A percentile compares a stretch with the other conserved stretches of the same genome.
phyloP scores from a whole-genome alignment of 2,888 invertebrate genomes.

The Metallyticus violacea region DNA sequence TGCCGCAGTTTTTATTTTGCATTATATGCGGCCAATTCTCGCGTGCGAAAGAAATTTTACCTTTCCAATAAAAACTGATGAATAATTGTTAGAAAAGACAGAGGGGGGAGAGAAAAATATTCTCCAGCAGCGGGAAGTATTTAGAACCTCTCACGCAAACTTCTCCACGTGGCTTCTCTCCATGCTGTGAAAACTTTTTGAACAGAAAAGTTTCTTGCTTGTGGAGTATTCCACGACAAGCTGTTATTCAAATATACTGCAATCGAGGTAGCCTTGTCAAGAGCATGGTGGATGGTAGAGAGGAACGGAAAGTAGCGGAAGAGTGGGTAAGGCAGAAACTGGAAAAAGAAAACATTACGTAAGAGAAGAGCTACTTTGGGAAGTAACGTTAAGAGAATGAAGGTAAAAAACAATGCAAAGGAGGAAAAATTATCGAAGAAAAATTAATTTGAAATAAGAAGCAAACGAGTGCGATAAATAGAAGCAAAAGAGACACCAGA shows the following conservation, averaged over 20 bases:
- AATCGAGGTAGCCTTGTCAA: not conserved
- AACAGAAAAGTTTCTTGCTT: not conserved
- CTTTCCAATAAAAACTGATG: not conserved
- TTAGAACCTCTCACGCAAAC: not conserved
- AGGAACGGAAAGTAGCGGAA: not conserved
- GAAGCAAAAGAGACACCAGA: too few species aligned
- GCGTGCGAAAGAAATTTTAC: not conserved
- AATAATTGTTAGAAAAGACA: not conserved
- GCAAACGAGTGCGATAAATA: too few species aligned
- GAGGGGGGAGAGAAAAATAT: not conserved
- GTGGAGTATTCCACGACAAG: not conserved
- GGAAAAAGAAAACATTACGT: not conserved
- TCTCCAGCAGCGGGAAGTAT: not conserved
- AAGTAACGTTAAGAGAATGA: too few species aligned
- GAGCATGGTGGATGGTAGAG: not conserved
- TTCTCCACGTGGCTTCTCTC: not conserved
- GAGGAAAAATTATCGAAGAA: too few species aligned
- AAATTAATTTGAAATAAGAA: too few species aligned
- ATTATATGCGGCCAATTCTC: not conserved
- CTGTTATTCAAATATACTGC: not conserved
- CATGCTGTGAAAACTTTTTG: not conserved
- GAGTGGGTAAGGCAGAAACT: too few species aligned
- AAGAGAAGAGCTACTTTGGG: not conserved
- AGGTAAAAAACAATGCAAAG: too few species aligned
- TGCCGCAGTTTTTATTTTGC: not conserved